Conservation (phyloP, 2,797 vertebrate species). For the Sphenodon punctatus region DNA sequence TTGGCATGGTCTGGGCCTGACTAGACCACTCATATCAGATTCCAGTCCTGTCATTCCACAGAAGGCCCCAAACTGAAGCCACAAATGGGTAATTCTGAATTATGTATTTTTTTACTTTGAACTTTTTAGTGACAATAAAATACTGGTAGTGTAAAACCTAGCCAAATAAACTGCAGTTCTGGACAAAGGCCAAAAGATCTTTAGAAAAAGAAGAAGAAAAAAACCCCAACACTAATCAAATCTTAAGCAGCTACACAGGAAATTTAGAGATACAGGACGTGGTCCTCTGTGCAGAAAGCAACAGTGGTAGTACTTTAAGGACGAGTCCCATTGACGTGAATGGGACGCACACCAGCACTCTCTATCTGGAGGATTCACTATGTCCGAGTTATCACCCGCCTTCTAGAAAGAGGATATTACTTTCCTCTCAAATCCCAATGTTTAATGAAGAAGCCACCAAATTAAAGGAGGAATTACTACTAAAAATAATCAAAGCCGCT, state of each 20-base stretch:
- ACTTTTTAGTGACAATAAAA: background rate
- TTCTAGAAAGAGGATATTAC: background rate
- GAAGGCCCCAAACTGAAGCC: background rate
- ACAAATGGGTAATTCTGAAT: background rate
- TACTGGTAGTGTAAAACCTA: accelerated
- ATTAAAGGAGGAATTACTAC: background rate
- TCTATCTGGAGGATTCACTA: no score
- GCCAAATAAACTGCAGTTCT: background rate
- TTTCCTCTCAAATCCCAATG: background rate
- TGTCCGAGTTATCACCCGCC: background rate
- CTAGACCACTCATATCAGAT: no score
- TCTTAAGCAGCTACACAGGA: background rate
- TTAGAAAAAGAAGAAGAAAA: background rate
- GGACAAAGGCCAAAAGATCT: background rate
- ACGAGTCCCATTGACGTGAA: no score
- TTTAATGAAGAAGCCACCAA: background rate
- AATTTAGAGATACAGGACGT: background rate
- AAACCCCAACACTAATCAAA: background rate
- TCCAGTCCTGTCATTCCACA: no score
- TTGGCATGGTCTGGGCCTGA: no score
- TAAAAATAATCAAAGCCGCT: background rate
- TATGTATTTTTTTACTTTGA: background rate
- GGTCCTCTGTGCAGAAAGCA: no score
- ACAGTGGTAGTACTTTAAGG: no score
- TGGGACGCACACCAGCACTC: no score